Evolutionary conservation across 2,888 invertebrate genomes (phyloP).

Genomic region (Amblyteles armatorius): DNA sequence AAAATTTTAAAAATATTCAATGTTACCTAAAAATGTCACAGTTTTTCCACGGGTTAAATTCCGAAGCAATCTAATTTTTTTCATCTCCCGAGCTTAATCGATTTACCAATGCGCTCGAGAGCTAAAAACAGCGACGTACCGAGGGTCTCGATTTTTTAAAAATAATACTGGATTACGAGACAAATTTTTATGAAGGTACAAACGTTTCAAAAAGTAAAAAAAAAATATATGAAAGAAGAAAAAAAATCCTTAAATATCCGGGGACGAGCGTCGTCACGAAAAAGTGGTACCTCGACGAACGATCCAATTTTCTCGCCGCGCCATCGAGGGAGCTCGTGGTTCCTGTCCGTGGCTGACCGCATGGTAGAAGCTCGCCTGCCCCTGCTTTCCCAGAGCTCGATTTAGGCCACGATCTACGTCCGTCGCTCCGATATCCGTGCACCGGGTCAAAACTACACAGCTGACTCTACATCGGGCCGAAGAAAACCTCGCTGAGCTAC

Average conservation of each 20-base stretch:
- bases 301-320: constrained; percentile 14
- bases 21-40: too few relatives aligned
- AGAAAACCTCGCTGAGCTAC: constrained; percentile 15
- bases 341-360: constrained; percentile 27
- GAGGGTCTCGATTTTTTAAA: too few relatives aligned
- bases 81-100: too few relatives aligned
- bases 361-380: not conserved
- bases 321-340: constrained; percentile 12
- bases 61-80: too few relatives aligned
- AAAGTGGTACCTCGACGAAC: not conserved
- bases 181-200: not conserved
- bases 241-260: not conserved
- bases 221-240: not conserved
- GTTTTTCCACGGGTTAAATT: too few relatives aligned
- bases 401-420: constrained; percentile 33
- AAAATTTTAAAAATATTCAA: too few relatives aligned
- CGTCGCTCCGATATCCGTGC: constrained; percentile 15
- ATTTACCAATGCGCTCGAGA: too few relatives aligned
- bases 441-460: constrained; percentile 10
- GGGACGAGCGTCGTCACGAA: constrained; percentile 12
- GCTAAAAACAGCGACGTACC: too few relatives aligned
- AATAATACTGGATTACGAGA: too few relatives aligned
- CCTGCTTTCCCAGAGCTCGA: not conserved
- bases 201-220: not conserved
- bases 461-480: constrained; percentile 2